A percentile compares a stretch with the other conserved stretches of the same genome.
phyloP scores from a whole-genome alignment of 2,797 vertebrate species.

The Rhincodon typus region DNA sequence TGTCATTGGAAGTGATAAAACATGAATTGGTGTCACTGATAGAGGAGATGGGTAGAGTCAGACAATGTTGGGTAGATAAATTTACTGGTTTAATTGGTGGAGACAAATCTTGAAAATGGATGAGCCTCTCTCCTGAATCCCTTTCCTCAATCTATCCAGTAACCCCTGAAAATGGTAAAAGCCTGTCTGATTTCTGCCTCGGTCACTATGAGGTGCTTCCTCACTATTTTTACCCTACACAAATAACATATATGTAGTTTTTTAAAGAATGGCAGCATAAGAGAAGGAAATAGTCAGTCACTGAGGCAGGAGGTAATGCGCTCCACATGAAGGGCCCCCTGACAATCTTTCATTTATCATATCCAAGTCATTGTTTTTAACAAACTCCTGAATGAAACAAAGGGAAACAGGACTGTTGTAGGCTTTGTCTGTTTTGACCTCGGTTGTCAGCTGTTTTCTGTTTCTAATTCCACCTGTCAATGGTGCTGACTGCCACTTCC shows the following conservation, averaged over 20 bases:
- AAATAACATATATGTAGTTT: neutral
- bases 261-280: neutral
- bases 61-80: neutral
- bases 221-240: too few species aligned
- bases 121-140: neutral
- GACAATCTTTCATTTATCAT: neutral
- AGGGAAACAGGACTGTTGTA: neutral
- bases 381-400: neutral
- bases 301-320: neutral
- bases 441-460: neutral
- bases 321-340: neutral
- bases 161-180: neutral
- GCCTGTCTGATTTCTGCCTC: neutral
- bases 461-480: constrained; percentile 16
- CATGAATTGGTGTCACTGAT: neutral
- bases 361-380: neutral
- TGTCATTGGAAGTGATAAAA: neutral
- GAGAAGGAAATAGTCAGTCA: neutral
- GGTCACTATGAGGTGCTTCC: neutral
- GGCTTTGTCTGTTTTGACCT: neutral
- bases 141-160: neutral
- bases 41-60: neutral
- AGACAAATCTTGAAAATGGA: neutral
- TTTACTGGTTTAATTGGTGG: neutral
- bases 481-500: neutral